Base-by-base conservation (phyloP, 2,888 invertebrate genomes). In the Tachina fera region DNA sequence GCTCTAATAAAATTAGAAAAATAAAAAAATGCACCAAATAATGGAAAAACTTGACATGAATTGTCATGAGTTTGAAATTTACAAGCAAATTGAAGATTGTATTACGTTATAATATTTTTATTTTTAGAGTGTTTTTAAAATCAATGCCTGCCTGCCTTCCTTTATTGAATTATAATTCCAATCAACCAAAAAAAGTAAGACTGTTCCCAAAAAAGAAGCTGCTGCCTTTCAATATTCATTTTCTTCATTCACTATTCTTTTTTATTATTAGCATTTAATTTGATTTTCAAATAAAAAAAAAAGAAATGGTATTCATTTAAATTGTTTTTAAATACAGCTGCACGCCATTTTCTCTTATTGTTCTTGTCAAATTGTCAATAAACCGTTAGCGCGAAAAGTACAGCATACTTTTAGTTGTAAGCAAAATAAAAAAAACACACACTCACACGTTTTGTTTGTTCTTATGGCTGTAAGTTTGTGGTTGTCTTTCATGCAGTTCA, bases 41-140 rank as follows among this genome's bases (percentile, higher is more conserved):
- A 61, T 31, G 19, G 19, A 67, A 60, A 68, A 81, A 70, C 56
- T 63, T 82, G 82, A 82, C 79, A 76, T 80, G 86, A 83, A 80
- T 83, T 86, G 86, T 86, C 86, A 80, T 83, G 86, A 86, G 80
- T 86, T 83, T 80, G 71, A 86, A 86, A 83, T 76, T 83, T 83
- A 75, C 83, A 83, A 80, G 80, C 79, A 80, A 86, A 83, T 79
- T 83, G 77, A 61, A 82, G 65, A 79, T 76, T 56, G 71, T 53
- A 63, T 70, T 56, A 3, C 47, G 9, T 6, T 58, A 14, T 65
- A 8, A 41, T 41, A 10, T 10, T 49, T 39, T 41, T 39, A 3
- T 49, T 61, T 47, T 10, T n/a, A n/a, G 51, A 11, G 6, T 43
- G 9, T 22, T 68, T 51, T 43, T 51, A 41, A 22, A 51, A 82